phyloP scores from a whole-genome alignment of 1,140 invertebrate species.

The Aplysia californica region DNA sequence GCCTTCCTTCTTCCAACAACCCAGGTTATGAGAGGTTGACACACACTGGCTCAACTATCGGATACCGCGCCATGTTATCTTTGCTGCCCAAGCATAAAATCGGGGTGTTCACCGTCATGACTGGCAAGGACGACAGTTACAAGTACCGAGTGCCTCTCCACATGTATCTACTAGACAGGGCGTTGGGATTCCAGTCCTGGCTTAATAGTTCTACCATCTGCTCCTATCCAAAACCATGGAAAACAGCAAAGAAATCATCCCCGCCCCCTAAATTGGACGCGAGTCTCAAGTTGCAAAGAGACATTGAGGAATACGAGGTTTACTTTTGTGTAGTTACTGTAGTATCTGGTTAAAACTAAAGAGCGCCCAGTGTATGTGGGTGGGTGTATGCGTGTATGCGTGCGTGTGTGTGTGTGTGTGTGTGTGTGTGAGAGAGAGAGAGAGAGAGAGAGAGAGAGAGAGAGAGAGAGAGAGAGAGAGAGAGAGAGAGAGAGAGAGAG shows the following conservation, averaged over 20 bases:
- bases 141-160: constrained; percentile 33
- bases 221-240: constrained; percentile 44
- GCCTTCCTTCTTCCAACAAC: too few species aligned
- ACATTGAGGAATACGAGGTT: too few species aligned
- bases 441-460: too few species aligned
- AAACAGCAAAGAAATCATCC: background rate
- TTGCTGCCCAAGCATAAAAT: constrained; percentile 39
- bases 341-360: too few species aligned
- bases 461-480: too few species aligned
- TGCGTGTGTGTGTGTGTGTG: too few species aligned
- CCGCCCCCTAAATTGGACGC: background rate
- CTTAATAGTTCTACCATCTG: constrained; percentile 43
- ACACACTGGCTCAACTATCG: constrained; percentile 44
- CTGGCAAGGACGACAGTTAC: constrained; percentile 34
- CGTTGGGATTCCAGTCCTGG: constrained; percentile 31
- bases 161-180: constrained; percentile 38
- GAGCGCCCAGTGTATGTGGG: too few species aligned
- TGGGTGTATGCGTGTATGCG: too few species aligned
- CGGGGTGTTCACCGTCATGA: constrained; percentile 42
- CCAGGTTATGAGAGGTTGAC: constrained; percentile 37
- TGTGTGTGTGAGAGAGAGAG: too few species aligned
- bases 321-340: too few species aligned
- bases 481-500: too few species aligned
- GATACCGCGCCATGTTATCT: constrained; percentile 38
- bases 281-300: background rate